phyloP scores from a whole-genome alignment of 2,797 vertebrate species.

The Sternotherus odoratus region DNA sequence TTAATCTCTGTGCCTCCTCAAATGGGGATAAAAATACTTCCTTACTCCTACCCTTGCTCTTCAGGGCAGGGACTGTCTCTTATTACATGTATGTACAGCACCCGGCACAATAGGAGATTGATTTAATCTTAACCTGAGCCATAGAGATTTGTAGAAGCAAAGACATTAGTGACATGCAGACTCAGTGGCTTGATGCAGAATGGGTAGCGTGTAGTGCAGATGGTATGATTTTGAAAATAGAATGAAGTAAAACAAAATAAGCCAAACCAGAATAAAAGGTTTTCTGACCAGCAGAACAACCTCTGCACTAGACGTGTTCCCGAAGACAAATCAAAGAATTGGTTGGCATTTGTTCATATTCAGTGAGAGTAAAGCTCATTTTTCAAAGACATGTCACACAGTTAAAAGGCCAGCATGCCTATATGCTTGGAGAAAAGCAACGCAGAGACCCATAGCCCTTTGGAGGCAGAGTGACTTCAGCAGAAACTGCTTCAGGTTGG shows the following conservation, averaged over 20 bases:
- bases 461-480: not conserved
- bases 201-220: slow-evolving; percentile 7
- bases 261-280: not conserved
- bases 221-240: not conserved
- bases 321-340: slow-evolving; percentile 27
- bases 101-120: not conserved
- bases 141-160: not conserved
- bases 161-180: not conserved
- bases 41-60: not conserved
- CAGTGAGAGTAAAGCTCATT: slow-evolving; percentile 22
- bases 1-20: not conserved
- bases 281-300: slow-evolving; percentile 24
- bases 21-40: not conserved
- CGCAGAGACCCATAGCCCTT: slow-evolving; percentile 38
- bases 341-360: slow-evolving; percentile 29
- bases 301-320: not conserved
- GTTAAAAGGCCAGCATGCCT: slow-evolving; percentile 56
- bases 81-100: not conserved
- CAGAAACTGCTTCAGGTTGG: not conserved
- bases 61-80: not conserved
- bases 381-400: slow-evolving; percentile 52
- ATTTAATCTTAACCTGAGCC: not conserved
- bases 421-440: slow-evolving; percentile 5
- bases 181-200: not conserved
- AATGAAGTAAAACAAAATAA: not conserved